Evolutionary conservation across 1,140 invertebrate species (phyloP).

Genomic region (Pseudomyrmex concolor): DNA sequence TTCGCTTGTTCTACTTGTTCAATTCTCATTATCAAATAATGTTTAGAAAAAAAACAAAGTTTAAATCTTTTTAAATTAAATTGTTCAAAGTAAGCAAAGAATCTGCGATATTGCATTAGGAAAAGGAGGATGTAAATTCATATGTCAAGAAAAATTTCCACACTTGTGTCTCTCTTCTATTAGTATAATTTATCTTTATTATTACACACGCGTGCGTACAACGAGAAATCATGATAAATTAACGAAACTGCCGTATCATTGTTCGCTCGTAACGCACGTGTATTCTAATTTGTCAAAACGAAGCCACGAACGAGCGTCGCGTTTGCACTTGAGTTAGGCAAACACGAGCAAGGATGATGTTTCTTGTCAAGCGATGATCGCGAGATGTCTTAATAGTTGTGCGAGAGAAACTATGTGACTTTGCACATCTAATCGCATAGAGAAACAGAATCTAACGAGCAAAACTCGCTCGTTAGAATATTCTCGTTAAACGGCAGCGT

Average conservation of each 20-base stretch:
- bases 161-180: no score
- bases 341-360: not conserved
- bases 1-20: no score
- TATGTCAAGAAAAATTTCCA: no score
- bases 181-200: not conserved
- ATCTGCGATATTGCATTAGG: no score
- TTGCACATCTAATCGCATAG: constrained; percentile 18
- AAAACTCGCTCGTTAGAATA: not conserved
- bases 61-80: no score
- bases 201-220: not conserved
- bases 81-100: no score
- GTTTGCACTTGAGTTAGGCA: not conserved
- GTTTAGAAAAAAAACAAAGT: no score
- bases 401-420: not conserved
- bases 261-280: not conserved
- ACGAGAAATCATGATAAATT: not conserved
- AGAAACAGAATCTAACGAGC: constrained; percentile 22
- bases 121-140: no score
- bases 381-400: constrained; percentile 10
- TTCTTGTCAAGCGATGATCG: not conserved
- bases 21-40: no score
- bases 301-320: not conserved
- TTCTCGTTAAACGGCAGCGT: not conserved
- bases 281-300: not conserved
- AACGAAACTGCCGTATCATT: not conserved